Conservation (phyloP, 2,797 vertebrate species). For the Rhynchotus rufescens region DNA sequence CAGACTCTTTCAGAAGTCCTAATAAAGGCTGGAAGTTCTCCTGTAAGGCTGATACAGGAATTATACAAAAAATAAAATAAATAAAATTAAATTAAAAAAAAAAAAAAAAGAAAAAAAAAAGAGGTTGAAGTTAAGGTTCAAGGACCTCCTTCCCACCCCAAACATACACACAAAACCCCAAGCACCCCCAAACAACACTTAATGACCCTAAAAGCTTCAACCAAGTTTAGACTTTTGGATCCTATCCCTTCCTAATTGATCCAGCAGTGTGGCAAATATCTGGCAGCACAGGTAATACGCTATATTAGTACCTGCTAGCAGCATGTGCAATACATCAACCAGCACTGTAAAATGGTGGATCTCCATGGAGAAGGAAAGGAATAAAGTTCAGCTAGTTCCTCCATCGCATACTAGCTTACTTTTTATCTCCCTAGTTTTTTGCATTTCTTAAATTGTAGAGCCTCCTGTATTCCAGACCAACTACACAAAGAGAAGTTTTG, state of each 20-base stretch:
- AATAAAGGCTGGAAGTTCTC: conserved; percentile 89
- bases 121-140: background rate
- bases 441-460: background rate
- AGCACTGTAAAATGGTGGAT: background rate
- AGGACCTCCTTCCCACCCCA: too few relatives aligned
- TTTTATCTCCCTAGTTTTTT: background rate
- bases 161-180: background rate
- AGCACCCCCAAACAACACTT: background rate
- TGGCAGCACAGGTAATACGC: background rate
- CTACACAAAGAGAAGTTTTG: background rate
- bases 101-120: background rate
- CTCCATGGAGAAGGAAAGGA: background rate
- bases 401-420: background rate
- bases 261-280: background rate
- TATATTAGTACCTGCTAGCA: background rate
- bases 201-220: background rate
- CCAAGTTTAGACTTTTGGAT: background rate
- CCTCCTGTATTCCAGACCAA: background rate
- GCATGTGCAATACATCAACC: background rate
- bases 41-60: conserved; percentile 87
- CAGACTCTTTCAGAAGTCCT: conserved; percentile 90
- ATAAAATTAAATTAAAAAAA: background rate
- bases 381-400: background rate
- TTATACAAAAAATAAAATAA: conserved; percentile 71
- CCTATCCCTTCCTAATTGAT: background rate